Conservation (phyloP, 1,140 invertebrate species). For the Drosophila lini region DNA sequence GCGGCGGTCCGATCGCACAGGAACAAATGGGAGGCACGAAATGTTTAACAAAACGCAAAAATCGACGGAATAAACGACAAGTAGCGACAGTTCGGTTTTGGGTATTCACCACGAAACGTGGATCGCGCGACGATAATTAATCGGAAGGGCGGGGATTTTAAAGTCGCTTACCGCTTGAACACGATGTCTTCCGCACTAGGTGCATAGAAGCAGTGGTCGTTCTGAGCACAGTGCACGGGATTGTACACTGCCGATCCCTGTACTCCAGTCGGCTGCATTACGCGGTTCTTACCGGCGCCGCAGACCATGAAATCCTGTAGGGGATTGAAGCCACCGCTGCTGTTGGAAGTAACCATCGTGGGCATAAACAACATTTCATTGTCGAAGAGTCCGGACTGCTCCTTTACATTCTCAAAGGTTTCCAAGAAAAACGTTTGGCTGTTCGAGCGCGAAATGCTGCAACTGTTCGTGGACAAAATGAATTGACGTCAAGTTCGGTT, state of each 20-base stretch:
- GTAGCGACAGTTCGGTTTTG: not conserved
- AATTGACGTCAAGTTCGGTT: not conserved
- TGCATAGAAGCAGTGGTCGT: not conserved
- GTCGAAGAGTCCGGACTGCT: not conserved
- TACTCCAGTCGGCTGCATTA: not conserved
- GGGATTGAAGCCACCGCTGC: not conserved
- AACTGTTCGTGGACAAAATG: not conserved
- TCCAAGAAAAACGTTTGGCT: not conserved
- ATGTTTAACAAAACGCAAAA: slow-evolving; percentile 3
- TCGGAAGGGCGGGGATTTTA: slow-evolving; percentile 13
- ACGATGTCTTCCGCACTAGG: too few relatives aligned
- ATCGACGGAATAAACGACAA: slow-evolving; percentile 4
- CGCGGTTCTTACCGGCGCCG: not conserved
- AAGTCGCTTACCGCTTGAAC: slow-evolving; percentile 15
- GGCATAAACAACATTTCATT: not conserved
- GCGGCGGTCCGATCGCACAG: not conserved
- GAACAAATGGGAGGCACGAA: not conserved
- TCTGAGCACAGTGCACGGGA: not conserved
- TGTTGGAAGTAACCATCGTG: not conserved
- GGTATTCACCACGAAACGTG: slow-evolving; percentile 2
- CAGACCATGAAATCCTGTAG: slow-evolving; percentile 8
- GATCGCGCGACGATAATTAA: not conserved
- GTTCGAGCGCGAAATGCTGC: slow-evolving; percentile 22
- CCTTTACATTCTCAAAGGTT: not conserved
- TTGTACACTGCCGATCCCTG: not conserved